Percentiles rank a stretch among this genome's conserved stretches.
Evolutionary conservation across 2,113 vertebrate species (phyloP).

Genomic region (chimpanzee (Pan troglodytes)): NHGRI_mPanTro3-v2.1_pri NC_072401.2:15167501-15168000

Average conservation of each 20-base stretch:
- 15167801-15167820: background rate
- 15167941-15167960: background rate
- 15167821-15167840: background rate
- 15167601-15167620: background rate
- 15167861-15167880: background rate
- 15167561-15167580: background rate
- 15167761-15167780: background rate
- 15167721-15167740: background rate
- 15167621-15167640: background rate
- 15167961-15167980: background rate
- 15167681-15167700: background rate
- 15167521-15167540: background rate
- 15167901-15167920: background rate
- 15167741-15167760: background rate
- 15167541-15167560: background rate
- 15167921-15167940: background rate
- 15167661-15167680: background rate
- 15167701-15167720: background rate
- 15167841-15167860: background rate
- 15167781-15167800: background rate
- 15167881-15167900: background rate
- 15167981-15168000: background rate
- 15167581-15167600: background rate
- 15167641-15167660: background rate
- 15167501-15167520: background rate